Conservation (phyloP, 2,888 invertebrate genomes). For the Dryococelus australis region DNA sequence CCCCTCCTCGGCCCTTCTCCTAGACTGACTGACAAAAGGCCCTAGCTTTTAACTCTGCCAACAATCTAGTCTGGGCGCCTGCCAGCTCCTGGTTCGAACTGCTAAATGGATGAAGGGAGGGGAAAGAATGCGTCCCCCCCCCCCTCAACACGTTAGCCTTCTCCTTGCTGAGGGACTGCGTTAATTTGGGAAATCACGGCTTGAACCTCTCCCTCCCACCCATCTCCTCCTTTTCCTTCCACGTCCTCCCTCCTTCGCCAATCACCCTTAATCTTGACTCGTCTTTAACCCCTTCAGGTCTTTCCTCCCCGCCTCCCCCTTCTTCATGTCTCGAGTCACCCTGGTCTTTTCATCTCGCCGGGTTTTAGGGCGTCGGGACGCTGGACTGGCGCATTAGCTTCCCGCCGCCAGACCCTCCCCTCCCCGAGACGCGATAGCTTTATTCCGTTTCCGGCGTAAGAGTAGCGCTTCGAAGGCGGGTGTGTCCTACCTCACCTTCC, state of each 20-base stretch:
- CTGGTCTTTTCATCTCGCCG: neutral
- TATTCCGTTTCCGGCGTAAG: neutral
- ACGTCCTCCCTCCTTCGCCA: neutral
- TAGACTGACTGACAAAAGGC: neutral
- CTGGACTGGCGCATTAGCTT: neutral
- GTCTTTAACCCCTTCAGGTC: conserved; percentile 16
- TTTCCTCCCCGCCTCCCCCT: neutral
- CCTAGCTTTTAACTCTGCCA: conserved; percentile 16
- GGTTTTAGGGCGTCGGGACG: neutral
- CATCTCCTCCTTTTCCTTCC: neutral
- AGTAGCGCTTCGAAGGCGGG: neutral
- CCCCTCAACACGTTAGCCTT: neutral
- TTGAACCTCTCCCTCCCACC: neutral
- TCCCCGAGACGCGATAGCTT: neutral
- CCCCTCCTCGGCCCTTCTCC: neutral
- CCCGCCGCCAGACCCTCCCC: neutral
- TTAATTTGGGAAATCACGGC: neutral
- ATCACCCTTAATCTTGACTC: conserved; percentile 16
- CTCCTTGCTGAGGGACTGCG: neutral
- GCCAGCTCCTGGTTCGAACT: conserved; percentile 11
- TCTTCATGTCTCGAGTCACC: neutral
- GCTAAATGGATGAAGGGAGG: conserved; percentile 10
- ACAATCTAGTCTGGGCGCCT: conserved; percentile 11
- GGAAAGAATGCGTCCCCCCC: neutral
- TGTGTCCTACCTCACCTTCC: neutral